phyloP scores from a whole-genome alignment of 2,888 invertebrate genomes.

The Tetheella fluctuosa region DNA sequence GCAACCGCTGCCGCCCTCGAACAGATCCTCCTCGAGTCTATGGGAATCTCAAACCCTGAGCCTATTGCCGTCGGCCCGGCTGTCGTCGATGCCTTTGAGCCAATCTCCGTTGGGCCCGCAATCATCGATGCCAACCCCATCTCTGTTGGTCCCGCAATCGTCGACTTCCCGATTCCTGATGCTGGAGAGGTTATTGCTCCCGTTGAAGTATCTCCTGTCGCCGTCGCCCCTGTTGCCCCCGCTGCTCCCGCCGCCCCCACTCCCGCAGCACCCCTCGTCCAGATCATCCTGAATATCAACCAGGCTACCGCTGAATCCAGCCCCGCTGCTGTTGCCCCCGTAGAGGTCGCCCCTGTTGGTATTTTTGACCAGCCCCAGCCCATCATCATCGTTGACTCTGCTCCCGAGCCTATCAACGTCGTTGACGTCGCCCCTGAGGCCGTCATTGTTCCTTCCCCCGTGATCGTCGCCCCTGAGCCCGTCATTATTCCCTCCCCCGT shows the following conservation, averaged over 20 bases:
- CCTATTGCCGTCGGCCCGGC: slow-evolving; percentile 22
- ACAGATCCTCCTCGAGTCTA: slow-evolving; percentile 36
- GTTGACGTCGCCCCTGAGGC: slow-evolving; percentile 24
- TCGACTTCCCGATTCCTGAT: slow-evolving; percentile 35
- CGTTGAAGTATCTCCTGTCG: slow-evolving; percentile 21
- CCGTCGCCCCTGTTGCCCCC: slow-evolving; percentile 23
- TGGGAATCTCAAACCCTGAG: slow-evolving; percentile 18
- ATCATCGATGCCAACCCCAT: slow-evolving; percentile 27
- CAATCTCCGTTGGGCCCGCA: slow-evolving; percentile 31
- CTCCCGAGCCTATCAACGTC: slow-evolving; percentile 18
- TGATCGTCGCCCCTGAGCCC: slow-evolving; percentile 17
- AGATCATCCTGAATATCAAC: slow-evolving; percentile 52
- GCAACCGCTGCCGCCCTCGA: slow-evolving; percentile 54
- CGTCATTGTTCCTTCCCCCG: slow-evolving; percentile 24
- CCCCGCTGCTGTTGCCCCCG: slow-evolving; percentile 23
- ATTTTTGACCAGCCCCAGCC: slow-evolving; percentile 20
- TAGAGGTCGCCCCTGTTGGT: slow-evolving; percentile 15
- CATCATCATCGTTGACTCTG: slow-evolving; percentile 10
- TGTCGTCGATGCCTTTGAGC: slow-evolving; percentile 22
- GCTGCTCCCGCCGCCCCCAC: slow-evolving; percentile 23
- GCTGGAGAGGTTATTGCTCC: slow-evolving; percentile 24
- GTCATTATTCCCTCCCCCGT: slow-evolving; percentile 22
- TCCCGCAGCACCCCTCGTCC: slow-evolving; percentile 39
- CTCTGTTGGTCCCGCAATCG: slow-evolving; percentile 35
- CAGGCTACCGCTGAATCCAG: slow-evolving; percentile 28